These are phyloP conservation scores for Falcunculus frontatus DNA, from an alignment of 2,113 vertebrate genomes.

Conservation along the genomic window DNA sequence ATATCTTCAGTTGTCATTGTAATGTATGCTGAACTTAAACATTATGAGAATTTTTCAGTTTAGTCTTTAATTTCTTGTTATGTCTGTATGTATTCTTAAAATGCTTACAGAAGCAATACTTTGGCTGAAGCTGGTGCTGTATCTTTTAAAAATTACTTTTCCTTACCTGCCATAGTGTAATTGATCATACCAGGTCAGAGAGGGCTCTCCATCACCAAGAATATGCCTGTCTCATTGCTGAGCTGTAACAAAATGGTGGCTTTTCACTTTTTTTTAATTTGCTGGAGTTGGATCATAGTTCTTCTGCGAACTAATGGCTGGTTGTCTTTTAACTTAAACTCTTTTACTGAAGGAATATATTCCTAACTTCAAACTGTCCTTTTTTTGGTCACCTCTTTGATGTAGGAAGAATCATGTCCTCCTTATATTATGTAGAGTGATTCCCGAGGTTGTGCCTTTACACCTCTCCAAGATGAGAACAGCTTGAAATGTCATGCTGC, in stretches of 20 bases:
- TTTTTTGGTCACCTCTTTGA: neutral
- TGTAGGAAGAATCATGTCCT: neutral
- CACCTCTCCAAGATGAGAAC: neutral
- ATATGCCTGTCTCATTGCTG: neutral
- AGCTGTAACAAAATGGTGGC: neutral
- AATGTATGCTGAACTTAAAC: neutral
- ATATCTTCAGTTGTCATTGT: neutral
- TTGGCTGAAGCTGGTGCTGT: neutral
- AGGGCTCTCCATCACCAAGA: neutral
- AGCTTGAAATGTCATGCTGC: neutral
- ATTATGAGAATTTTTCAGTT: neutral
- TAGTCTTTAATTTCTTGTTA: neutral
- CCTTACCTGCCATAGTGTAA: neutral
- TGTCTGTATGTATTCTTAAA: neutral
- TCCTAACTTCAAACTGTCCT: neutral
- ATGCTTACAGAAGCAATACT: neutral
- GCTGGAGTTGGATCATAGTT: neutral
- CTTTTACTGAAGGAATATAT: neutral
- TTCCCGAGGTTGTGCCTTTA: neutral
- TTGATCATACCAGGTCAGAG: neutral
- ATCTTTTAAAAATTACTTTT: neutral
- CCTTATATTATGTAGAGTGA: neutral
- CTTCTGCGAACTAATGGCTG: neutral
- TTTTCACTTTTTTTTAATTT: neutral
- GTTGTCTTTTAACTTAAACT: neutral